These are phyloP conservation scores for Pagetopsis macropterus DNA, from an alignment of 2,797 vertebrate genomes.

Conservation along the genomic window DNA sequence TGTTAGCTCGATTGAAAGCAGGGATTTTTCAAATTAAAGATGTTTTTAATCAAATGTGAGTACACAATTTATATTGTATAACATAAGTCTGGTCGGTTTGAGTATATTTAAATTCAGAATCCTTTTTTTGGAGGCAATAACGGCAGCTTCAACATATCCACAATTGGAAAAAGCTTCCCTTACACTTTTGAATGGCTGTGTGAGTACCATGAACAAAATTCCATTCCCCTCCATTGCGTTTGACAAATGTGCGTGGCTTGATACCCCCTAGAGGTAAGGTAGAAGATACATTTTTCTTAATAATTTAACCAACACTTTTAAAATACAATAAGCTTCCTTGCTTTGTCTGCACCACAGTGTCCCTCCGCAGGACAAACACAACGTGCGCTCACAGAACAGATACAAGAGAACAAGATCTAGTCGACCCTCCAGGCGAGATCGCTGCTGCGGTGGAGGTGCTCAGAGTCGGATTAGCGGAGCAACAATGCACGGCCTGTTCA, in stretches of 20 bases:
- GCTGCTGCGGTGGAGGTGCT: slow-evolving; percentile 58
- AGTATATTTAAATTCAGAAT: no score
- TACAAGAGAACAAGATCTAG: slow-evolving; percentile 55
- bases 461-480: slow-evolving; percentile 74
- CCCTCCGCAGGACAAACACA: slow-evolving; percentile 29
- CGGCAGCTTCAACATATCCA: not conserved
- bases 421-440: slow-evolving; percentile 48
- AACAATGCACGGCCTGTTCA: slow-evolving; percentile 85
- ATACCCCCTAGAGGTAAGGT: not conserved
- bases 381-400: slow-evolving; percentile 36
- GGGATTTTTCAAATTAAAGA: no score
- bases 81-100: no score
- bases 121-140: not conserved
- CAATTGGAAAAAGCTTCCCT: not conserved
- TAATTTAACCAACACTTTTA: slow-evolving; percentile 8
- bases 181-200: not conserved
- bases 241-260: not conserved
- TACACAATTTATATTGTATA: no score
- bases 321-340: slow-evolving; percentile 15
- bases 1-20: no score
- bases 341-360: slow-evolving; percentile 17
- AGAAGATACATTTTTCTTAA: not conserved
- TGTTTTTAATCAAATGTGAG: no score
- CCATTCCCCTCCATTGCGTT: not conserved
- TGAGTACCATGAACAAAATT: not conserved